Conservation (phyloP, 2,113 vertebrate species). For the Entomyzon cyanotis region DNA sequence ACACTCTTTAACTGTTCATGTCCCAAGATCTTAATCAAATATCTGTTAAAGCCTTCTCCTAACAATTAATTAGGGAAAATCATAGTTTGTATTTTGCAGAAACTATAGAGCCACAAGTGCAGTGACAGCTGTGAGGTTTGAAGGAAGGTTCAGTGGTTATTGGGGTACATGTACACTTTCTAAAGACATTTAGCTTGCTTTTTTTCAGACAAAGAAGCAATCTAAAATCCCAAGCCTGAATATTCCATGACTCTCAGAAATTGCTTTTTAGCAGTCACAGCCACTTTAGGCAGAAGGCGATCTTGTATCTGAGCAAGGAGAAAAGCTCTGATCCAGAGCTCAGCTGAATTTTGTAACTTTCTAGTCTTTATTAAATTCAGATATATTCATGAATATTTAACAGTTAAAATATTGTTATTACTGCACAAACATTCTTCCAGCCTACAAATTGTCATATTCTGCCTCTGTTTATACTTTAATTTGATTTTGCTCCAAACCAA, state of each 20-base stretch:
- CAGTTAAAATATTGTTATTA: not conserved
- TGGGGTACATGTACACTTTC: not conserved
- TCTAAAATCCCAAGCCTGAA: not conserved
- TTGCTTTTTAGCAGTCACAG: not conserved
- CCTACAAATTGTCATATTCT: not conserved
- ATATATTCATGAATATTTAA: slow-evolving; percentile 19
- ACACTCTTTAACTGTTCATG: not conserved
- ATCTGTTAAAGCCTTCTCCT: not conserved
- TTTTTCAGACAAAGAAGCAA: not conserved
- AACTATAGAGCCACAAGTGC: not conserved
- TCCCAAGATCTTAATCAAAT: not conserved
- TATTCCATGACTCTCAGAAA: not conserved
- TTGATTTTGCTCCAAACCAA: slow-evolving; percentile 1
- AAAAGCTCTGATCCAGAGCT: not conserved
- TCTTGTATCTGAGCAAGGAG: not conserved
- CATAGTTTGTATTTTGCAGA: not conserved
- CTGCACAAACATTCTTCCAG: not conserved
- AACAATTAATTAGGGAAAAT: not conserved
- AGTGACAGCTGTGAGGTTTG: not conserved
- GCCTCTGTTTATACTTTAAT: not conserved
- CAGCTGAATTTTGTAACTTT: not conserved
- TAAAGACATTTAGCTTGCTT: not conserved
- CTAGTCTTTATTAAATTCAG: not conserved
- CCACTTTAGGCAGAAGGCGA: not conserved
- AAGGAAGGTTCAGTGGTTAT: not conserved